Conservation (phyloP, 1,140 invertebrate genomes). For the Polypedilum pembai region DNA sequence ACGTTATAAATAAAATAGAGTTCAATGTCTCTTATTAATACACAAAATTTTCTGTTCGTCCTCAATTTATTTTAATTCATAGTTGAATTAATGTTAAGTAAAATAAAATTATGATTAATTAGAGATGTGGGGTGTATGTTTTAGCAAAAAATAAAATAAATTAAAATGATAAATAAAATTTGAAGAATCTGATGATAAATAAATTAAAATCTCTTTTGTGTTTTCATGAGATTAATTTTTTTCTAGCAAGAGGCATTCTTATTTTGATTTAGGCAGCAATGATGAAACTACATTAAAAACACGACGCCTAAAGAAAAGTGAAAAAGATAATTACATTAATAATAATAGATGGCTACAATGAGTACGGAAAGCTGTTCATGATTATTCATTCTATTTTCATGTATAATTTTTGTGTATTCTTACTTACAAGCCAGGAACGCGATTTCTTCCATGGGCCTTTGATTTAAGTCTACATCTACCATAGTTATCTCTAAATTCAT, state of each 20-base stretch:
- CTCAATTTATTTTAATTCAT: too few species aligned
- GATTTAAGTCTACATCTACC: constrained; percentile 1
- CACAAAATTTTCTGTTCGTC: too few species aligned
- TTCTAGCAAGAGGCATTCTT: too few species aligned
- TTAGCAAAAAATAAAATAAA: background rate
- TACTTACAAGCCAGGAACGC: constrained; percentile 22
- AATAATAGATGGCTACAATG: background rate
- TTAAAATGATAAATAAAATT: background rate
- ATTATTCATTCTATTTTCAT: background rate
- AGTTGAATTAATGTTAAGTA: too few species aligned
- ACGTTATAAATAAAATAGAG: too few species aligned
- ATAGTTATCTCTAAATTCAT: background rate
- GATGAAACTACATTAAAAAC: background rate
- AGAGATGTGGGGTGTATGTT: too few species aligned
- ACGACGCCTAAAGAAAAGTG: background rate
- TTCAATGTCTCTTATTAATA: too few species aligned
- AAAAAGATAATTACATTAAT: background rate
- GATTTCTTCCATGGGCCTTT: background rate
- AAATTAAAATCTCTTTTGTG: background rate
- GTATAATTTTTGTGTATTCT: background rate
- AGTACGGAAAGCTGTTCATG: background rate
- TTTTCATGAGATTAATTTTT: too few species aligned
- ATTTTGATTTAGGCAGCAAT: background rate
- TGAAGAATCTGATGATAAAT: background rate
- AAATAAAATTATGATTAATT: too few species aligned